These are phyloP conservation scores for Oscheius sp. DNA, from an alignment of 1,140 invertebrate genomes.

Conservation along the genomic window DNA sequence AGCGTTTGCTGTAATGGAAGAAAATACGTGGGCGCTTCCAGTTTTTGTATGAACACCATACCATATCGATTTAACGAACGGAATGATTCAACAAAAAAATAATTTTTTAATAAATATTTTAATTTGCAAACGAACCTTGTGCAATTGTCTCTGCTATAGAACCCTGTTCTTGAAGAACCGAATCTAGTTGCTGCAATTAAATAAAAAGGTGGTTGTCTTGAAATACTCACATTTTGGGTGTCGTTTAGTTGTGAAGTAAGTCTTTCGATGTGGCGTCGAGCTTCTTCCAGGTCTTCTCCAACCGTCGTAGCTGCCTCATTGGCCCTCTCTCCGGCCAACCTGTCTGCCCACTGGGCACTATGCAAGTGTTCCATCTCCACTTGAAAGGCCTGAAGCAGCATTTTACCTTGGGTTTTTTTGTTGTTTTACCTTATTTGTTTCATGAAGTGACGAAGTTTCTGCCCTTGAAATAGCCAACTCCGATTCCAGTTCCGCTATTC, in stretches of 20 bases:
- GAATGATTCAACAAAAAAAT: too few relatives aligned
- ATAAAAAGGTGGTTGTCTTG: neutral
- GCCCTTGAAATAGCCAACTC: neutral
- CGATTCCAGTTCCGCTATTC: constrained; percentile 8
- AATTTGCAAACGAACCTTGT: neutral
- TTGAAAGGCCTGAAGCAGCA: neutral
- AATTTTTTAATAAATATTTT: neutral
- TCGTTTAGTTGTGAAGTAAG: neutral
- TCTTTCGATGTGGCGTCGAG: neutral
- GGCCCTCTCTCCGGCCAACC: neutral
- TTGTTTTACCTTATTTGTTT: neutral
- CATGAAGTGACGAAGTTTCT: neutral
- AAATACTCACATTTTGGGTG: neutral
- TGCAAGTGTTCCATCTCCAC: neutral
- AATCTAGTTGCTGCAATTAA: neutral
- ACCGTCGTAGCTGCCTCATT: neutral
- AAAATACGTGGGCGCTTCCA: too few relatives aligned
- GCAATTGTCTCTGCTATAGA: constrained; percentile 1
- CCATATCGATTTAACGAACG: too few relatives aligned
- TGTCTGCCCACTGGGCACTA: neutral
- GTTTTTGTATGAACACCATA: too few relatives aligned
- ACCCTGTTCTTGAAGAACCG: neutral
- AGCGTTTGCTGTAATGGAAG: constrained; percentile 2
- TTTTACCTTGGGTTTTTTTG: neutral
- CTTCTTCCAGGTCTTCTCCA: neutral